Evolutionary conservation across 2,113 vertebrate genomes (phyloP).

Genomic region (Eurystomus gularis): DNA sequence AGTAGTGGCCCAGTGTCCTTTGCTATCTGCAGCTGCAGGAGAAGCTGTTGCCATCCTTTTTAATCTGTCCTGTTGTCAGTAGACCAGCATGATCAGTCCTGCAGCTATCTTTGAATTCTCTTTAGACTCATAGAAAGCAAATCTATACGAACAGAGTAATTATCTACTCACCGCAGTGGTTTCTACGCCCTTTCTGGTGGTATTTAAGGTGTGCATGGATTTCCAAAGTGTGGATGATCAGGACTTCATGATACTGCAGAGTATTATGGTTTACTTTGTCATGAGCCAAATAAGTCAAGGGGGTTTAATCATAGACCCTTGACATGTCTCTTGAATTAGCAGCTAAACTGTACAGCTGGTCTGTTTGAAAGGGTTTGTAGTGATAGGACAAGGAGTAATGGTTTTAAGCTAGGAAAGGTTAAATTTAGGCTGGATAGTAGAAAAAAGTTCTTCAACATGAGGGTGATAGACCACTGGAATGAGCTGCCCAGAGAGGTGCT

Average conservation of each 20-base stretch:
- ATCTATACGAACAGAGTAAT: not conserved
- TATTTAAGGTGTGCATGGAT: not conserved
- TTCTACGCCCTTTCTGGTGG: not conserved
- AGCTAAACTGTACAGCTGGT: no score
- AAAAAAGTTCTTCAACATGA: no score
- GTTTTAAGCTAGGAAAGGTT: no score
- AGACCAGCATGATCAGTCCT: not conserved
- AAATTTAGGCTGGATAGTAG: no score
- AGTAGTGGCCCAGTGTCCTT: not conserved
- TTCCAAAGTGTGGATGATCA: not conserved
- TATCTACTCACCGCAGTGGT: not conserved
- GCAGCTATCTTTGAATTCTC: not conserved
- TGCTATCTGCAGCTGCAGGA: rapidly evolving
- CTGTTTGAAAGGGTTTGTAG: no score
- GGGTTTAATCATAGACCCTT: not conserved
- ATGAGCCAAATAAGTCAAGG: not conserved
- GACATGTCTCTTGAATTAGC: not conserved
- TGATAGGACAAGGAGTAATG: no score
- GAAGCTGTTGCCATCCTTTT: not conserved
- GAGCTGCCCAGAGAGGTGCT: no score
- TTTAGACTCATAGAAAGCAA: not conserved
- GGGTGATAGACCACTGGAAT: no score
- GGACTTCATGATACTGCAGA: not conserved
- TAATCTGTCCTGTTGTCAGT: not conserved
- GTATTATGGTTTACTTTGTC: not conserved